Evolutionary conservation across 2,113 vertebrate genomes (phyloP), one percentile per base, ranked within the genome.

Genomic region (Tamias sibiricus): DNA sequence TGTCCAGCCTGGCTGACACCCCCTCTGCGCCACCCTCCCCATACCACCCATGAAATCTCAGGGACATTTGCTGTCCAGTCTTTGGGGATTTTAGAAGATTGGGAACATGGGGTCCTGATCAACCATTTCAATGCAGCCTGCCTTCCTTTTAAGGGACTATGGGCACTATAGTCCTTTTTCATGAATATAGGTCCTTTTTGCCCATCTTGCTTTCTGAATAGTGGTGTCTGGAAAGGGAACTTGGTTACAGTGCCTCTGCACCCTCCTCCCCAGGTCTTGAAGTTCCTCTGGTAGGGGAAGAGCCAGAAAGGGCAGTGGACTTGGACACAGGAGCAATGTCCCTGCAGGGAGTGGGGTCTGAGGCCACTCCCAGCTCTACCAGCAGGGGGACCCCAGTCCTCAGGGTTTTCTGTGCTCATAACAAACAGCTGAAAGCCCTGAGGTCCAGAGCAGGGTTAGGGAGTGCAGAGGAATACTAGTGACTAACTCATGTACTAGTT

Each of bases 381-480:
- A 93, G 96, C 54, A 97, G 97, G 97, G 97, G 97, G 96, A 64
- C 8, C 96, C 91, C 94, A 5, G 44, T 24, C 77, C 94, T 89
- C 75, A 98, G 89, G 1, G 68, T 96, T 97, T 42, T n/a, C 11
- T 0, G 2, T 3, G 93, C 71, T 91, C 14, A 2, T 1, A 3
- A 1, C 28, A 0, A 3, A 1, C 28, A 0, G 42, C 11, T 0
- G 3, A 14, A 19, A n/a, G 2, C 69, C 24, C 35, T 0, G 0
- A 12, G 0, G 0, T n/a, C 59, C 24, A 6, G 81, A 49, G 40
- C 72, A 32, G 12, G 17, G 57, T 47, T 19, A 22, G 68, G 28
- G 91, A 77, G 64, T 17, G 4, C 9, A 6, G 79, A 49, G 28
- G 0, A 57, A 57, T 13, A 0, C 4, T 37, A 0, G 20, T 87